A percentile compares a stretch with the other conserved stretches of the same genome.
phyloP scores from a whole-genome alignment of 2,113 vertebrate species.

The Zeus faber region DNA sequence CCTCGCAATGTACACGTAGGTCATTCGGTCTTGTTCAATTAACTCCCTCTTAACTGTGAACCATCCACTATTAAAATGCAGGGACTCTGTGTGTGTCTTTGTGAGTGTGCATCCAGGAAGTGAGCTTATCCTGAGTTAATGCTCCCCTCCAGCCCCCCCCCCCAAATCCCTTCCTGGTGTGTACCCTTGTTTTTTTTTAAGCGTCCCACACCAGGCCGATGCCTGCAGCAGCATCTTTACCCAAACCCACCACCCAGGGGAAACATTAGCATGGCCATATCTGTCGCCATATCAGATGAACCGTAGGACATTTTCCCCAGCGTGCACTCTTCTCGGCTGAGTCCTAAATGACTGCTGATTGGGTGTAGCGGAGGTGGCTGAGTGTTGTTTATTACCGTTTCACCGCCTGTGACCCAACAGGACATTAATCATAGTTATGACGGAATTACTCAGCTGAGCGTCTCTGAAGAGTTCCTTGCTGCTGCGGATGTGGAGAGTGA shows the following conservation, averaged over 20 bases:
- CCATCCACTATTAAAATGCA: background rate
- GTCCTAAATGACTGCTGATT: conserved; percentile 63
- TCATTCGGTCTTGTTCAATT: background rate
- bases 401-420: conserved; percentile 50
- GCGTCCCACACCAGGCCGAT: conserved; percentile 29
- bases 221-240: conserved; percentile 47
- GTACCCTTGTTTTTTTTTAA: conserved; percentile 39
- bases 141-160: conserved; percentile 21
- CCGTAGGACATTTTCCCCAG: conserved; percentile 37
- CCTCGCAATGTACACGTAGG: background rate
- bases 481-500: conserved; percentile 51
- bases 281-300: conserved; percentile 55
- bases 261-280: conserved; percentile 59
- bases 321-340: conserved; percentile 19
- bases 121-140: conserved; percentile 8
- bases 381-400: conserved; percentile 51
- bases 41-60: background rate
- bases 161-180: conserved; percentile 11
- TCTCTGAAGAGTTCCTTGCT: conserved; percentile 25
- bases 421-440: conserved; percentile 69
- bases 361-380: conserved; percentile 8
- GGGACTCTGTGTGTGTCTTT: background rate
- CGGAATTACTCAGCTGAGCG: conserved; percentile 49
- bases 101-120: background rate
- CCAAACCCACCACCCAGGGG: conserved; percentile 47